These are phyloP conservation scores for Pammene fasciana DNA, from an alignment of 2,888 invertebrate species.

Conservation along the genomic window DNA sequence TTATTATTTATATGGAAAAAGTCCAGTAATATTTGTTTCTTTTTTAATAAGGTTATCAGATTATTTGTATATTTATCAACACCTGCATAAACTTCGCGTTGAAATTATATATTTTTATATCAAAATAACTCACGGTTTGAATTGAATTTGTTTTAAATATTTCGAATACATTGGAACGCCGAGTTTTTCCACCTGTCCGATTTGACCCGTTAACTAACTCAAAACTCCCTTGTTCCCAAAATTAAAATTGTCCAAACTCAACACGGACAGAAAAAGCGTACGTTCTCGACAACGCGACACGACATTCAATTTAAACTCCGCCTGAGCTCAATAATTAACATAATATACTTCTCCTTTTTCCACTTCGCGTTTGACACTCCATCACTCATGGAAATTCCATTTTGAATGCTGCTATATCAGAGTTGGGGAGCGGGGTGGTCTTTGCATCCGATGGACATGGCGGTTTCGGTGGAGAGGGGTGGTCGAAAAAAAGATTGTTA, in stretches of 20 bases:
- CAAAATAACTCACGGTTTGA: too few species aligned
- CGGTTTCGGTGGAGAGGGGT: conserved; percentile 77
- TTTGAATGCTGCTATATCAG: conserved; percentile 81
- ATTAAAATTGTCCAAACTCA: conserved; percentile 44
- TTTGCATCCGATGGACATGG: conserved; percentile 82
- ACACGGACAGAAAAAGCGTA: conserved; percentile 58
- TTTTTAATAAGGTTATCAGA: too few species aligned
- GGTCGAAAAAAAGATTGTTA: conserved; percentile 83
- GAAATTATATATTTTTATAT: too few species aligned
- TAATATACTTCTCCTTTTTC: conserved; percentile 82
- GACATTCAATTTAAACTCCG: conserved; percentile 82
- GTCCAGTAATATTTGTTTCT: too few species aligned
- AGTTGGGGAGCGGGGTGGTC: conserved; percentile 76
- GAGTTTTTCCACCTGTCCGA: not conserved
- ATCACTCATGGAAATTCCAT: conserved; percentile 84
- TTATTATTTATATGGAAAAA: too few species aligned
- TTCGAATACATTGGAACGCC: not conserved
- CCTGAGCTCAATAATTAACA: conserved; percentile 81
- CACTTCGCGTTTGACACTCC: conserved; percentile 83
- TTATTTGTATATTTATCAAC: too few species aligned
- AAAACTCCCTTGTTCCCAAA: conserved; percentile 30
- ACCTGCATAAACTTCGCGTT: too few species aligned
- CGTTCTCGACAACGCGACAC: conserved; percentile 69
- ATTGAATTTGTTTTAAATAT: not conserved
- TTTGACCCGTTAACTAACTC: conserved; percentile 1